These are phyloP conservation scores for Rutilus rutilus DNA, from an alignment of 2,113 vertebrate species.

Conservation along the genomic window DNA sequence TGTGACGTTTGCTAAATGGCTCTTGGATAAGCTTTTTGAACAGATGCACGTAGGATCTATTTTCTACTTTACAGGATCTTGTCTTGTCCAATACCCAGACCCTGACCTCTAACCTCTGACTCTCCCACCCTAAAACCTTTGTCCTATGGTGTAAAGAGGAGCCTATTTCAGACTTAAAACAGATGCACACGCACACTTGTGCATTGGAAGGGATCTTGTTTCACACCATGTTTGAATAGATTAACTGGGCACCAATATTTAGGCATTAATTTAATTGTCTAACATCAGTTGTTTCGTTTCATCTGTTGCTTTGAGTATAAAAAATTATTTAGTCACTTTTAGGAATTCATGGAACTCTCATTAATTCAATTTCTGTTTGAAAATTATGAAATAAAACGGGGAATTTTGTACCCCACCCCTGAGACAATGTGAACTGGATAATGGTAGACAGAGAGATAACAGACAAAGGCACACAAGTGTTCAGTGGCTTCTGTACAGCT, in stretches of 20 bases:
- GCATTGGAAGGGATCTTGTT: conserved; percentile 27
- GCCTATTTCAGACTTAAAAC: conserved; percentile 76
- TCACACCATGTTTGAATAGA: conserved; percentile 22
- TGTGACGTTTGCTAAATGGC: conserved; percentile 66
- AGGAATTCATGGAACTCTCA: not conserved
- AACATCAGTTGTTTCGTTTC: not conserved
- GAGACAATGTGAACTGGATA: conserved; percentile 49
- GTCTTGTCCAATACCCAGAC: conserved; percentile 54
- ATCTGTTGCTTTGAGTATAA: not conserved
- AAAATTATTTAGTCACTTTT: not conserved
- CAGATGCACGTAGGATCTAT: conserved; percentile 76
- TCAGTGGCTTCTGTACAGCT: conserved; percentile 18
- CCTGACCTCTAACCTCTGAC: conserved; percentile 59
- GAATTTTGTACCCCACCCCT: not conserved
- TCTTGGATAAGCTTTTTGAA: conserved; percentile 65
- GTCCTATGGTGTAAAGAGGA: conserved; percentile 75
- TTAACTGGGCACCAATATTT: not conserved
- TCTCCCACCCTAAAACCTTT: conserved; percentile 69
- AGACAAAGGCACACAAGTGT: conserved; percentile 67
- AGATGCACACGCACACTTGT: conserved; percentile 71
- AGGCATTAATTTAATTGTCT: not conserved
- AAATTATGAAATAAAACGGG: not conserved
- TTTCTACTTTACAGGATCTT: conserved; percentile 72
- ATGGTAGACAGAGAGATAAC: conserved; percentile 39
- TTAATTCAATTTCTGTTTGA: not conserved